Evolutionary conservation across 2,113 vertebrate genomes (phyloP).

Genomic region (Anolis sagrei): DNA sequence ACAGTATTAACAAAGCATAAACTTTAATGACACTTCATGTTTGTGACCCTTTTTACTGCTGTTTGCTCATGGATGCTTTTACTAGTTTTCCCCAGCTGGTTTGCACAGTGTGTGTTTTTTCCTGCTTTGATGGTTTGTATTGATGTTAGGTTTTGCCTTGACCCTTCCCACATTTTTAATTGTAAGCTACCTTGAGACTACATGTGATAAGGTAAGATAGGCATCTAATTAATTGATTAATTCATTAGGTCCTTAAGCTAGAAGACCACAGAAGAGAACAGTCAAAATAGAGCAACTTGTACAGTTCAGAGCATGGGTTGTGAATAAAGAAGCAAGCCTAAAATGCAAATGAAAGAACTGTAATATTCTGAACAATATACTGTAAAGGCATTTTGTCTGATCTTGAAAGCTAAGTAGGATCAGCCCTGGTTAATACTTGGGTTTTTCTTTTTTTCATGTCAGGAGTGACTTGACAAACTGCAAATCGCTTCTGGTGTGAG

Average conservation of each 20-base stretch:
- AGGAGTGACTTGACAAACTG: no score
- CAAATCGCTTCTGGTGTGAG: no score
- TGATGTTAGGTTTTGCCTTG: not conserved
- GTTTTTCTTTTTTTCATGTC: no score
- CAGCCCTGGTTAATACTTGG: no score
- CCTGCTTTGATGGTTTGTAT: not conserved
- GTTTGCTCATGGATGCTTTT: not conserved
- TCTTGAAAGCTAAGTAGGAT: not conserved
- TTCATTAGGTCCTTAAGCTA: not conserved
- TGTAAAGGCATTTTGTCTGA: not conserved
- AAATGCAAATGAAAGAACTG: not conserved
- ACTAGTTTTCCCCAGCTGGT: not conserved
- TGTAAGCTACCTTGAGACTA: not conserved
- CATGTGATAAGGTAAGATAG: not conserved
- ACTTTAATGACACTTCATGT: constrained; percentile 2
- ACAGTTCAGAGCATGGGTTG: not conserved
- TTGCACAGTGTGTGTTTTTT: not conserved
- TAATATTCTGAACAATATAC: not conserved
- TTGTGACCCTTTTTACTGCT: constrained; percentile 1
- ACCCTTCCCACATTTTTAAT: not conserved
- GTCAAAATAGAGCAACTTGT: not conserved
- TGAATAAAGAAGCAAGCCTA: not conserved
- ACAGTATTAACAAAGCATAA: not conserved
- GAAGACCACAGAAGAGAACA: not conserved
- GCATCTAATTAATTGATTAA: not conserved